A percentile compares a stretch with the other conserved stretches of the same genome.
Conservation (phyloP, 2,888 invertebrate genomes). For the Lasioglossum oenotherae region DNA sequence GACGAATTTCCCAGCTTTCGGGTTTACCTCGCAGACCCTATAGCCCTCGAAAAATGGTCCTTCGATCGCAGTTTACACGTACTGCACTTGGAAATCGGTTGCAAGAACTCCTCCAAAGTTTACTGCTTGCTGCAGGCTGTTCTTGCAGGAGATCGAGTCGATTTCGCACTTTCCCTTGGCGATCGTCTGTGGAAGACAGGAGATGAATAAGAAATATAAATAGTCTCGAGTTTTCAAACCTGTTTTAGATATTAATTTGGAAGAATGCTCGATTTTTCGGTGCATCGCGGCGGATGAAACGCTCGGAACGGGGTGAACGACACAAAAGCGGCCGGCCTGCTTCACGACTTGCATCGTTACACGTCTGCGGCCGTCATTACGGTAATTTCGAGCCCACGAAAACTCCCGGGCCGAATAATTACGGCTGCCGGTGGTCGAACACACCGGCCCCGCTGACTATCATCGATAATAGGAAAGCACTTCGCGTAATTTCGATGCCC, state of each 20-base stretch:
- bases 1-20: constrained; percentile 7
- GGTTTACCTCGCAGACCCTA: not conserved
- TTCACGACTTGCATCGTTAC: constrained; percentile 57
- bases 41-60: not conserved
- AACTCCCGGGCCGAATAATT: constrained; percentile 62
- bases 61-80: not conserved
- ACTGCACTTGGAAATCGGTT: not conserved
- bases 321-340: constrained; percentile 36
- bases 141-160: not conserved
- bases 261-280: not conserved
- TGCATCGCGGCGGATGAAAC: not conserved
- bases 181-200: not conserved
- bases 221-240: too few species aligned
- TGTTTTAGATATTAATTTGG: not conserved
- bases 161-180: not conserved
- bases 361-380: constrained; percentile 55
- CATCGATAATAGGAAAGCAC: constrained; percentile 58
- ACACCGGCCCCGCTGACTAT: constrained; percentile 19
- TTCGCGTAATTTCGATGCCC: constrained; percentile 56
- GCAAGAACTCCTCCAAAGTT: not conserved
- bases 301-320: constrained; percentile 38
- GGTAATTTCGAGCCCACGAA: constrained; percentile 65
- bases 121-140: not conserved
- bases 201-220: not conserved
- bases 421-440: constrained; percentile 32